Conservation (phyloP, 2,888 invertebrate species). For the Drosophila formosana region DNA sequence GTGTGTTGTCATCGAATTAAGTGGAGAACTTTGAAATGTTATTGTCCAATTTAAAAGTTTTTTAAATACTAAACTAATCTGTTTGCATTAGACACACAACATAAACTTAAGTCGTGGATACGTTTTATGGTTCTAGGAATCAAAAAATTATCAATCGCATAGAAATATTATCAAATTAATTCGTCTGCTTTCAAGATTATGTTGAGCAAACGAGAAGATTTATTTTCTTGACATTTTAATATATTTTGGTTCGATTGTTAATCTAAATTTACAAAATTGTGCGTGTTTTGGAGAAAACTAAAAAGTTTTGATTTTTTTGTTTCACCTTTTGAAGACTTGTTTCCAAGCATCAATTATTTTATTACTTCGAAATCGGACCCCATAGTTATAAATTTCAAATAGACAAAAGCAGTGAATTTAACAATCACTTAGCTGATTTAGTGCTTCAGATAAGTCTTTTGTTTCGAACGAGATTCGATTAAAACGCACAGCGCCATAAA, state of each 20-base stretch:
- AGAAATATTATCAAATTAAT: background rate
- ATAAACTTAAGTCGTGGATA: background rate
- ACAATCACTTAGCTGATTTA: slow-evolving; percentile 5
- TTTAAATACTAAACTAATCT: slow-evolving; percentile 1
- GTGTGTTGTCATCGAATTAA: slow-evolving; percentile 16
- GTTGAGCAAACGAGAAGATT: background rate
- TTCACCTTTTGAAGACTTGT: background rate
- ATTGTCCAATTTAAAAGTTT: background rate
- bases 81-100: background rate
- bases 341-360: background rate
- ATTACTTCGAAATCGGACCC: background rate
- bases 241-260: no score
- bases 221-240: background rate
- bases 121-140: background rate
- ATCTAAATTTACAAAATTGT: no score
- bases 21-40: slow-evolving; percentile 2
- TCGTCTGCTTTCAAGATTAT: background rate
- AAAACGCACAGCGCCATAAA: background rate
- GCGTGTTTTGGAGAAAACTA: no score
- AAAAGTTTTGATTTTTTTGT: no score
- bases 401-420: background rate
- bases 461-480: background rate
- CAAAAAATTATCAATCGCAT: background rate
- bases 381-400: background rate
- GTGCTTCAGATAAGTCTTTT: background rate